phyloP scores from a whole-genome alignment of 2,797 vertebrate species.

The Galaxias olidus region DNA sequence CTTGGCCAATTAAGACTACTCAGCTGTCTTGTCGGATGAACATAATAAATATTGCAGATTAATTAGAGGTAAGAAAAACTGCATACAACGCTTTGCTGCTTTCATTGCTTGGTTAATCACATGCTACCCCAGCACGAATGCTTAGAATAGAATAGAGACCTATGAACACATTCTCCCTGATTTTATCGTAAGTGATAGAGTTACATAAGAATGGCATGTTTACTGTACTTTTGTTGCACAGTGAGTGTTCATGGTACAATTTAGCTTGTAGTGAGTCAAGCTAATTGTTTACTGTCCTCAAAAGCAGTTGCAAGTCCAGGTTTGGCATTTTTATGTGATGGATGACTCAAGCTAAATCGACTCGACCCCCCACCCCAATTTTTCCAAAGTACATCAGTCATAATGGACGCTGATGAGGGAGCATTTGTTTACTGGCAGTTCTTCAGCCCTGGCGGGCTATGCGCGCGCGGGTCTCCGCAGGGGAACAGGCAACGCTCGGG shows the following conservation, averaged over 20 bases:
- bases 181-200: constrained; percentile 44
- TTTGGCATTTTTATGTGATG: constrained; percentile 38
- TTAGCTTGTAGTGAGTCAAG: constrained; percentile 42
- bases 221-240: constrained; percentile 55
- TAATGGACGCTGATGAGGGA: constrained; percentile 25
- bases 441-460: constrained; percentile 22
- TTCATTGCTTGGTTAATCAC: constrained; percentile 49
- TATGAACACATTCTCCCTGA: constrained; percentile 44
- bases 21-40: constrained; percentile 39
- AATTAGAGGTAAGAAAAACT: constrained; percentile 51
- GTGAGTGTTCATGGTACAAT: constrained; percentile 34
- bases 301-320: constrained; percentile 33
- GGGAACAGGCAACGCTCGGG: constrained; percentile 45
- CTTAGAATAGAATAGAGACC: constrained; percentile 42
- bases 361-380: constrained; percentile 33
- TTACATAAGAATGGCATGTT: constrained; percentile 57
- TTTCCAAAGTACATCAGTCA: constrained; percentile 28
- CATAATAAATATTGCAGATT: constrained; percentile 52
- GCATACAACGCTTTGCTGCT: constrained; percentile 44
- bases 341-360: constrained; percentile 16
- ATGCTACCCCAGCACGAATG: constrained; percentile 24
- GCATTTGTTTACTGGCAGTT: constrained; percentile 47
- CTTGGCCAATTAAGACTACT: constrained; percentile 34
- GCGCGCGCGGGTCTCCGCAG: constrained; percentile 33
- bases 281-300: constrained; percentile 36